A percentile compares a stretch with the other conserved stretches of the same genome.
These are phyloP conservation scores for Siniperca undulata DNA, from an alignment of 2,797 vertebrate species.

Conservation along the genomic window DNA sequence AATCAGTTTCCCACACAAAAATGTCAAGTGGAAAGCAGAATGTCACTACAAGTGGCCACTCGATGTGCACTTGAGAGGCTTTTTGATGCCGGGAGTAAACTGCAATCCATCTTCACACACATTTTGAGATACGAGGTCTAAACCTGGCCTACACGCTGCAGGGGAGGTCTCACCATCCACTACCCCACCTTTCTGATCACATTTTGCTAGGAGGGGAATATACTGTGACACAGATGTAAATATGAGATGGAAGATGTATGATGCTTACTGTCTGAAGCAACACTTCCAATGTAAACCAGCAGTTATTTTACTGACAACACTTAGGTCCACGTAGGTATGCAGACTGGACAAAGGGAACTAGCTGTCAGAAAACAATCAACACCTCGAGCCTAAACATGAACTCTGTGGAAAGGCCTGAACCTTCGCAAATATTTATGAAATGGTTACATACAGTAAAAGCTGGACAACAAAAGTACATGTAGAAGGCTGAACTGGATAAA, in stretches of 20 bases:
- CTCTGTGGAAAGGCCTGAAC: too few relatives aligned
- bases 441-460: too few relatives aligned
- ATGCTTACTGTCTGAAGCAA: too few relatives aligned
- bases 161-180: neutral
- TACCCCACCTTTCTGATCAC: neutral
- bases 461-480: too few relatives aligned
- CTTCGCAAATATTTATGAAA: too few relatives aligned
- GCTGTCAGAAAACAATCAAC: too few relatives aligned
- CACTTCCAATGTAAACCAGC: too few relatives aligned
- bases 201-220: neutral
- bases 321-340: too few relatives aligned
- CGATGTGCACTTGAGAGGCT: neutral
- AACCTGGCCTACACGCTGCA: neutral
- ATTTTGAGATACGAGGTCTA: neutral
- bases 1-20: neutral
- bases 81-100: neutral
- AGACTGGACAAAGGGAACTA: too few relatives aligned
- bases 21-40: neutral
- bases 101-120: conserved; percentile 6
- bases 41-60: conserved; percentile 10
- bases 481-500: too few relatives aligned
- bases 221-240: neutral
- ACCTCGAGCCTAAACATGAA: too few relatives aligned
- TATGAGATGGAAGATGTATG: neutral
- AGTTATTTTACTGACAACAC: too few relatives aligned